Base-by-base conservation (phyloP, 1,140 invertebrate species). In the Drosophila elegans region DNA sequence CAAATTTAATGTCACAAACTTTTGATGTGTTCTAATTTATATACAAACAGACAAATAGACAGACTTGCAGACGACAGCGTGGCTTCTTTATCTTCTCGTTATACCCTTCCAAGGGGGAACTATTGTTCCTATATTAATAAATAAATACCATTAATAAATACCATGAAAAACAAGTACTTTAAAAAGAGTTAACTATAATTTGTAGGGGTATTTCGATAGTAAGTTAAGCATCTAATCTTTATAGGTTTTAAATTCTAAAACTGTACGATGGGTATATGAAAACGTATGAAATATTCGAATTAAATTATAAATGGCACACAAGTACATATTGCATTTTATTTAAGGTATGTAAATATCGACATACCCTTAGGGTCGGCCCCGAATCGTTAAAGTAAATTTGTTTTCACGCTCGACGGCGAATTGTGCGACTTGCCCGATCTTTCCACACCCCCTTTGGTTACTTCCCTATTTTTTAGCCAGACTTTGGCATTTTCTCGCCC, bases 341-440 rank as follows among this genome's bases (percentile, higher is more conserved):
- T 10, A 52, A 21, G 49, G 32, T 21, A 36, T 12, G 10, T 4
- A 11, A 21, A 34, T 21, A 36, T 5, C 13, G 9, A 2, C 49
- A 16, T 21, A 52, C 9, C 13, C 49, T 4, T 3, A 2, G 32
- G 49, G 2, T 7, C 36, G 32, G n/a, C 39, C 46, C 45, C 32
- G 56, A 53, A 80, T 83, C 79, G 83, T 88, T 88, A 83, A 88
- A 82, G 82, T 68, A 88, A 88, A 88, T 86, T 86, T 86, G 82
- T 88, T 88, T 86, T 86, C 62, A 86, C 83, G 82, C 83, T 82
- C 76, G 71, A 82, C 73, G 79, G 82, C 82, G 81, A 86, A 86
- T 79, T 78, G 75, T 71, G 79, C 83, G 74, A 62, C 56, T 60
- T 51, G 71, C 44, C 34, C 56, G 42, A 68, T 55, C 32, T 45